Conservation (phyloP, 2,888 invertebrate species). For the Eupithecia subumbrata region DNA sequence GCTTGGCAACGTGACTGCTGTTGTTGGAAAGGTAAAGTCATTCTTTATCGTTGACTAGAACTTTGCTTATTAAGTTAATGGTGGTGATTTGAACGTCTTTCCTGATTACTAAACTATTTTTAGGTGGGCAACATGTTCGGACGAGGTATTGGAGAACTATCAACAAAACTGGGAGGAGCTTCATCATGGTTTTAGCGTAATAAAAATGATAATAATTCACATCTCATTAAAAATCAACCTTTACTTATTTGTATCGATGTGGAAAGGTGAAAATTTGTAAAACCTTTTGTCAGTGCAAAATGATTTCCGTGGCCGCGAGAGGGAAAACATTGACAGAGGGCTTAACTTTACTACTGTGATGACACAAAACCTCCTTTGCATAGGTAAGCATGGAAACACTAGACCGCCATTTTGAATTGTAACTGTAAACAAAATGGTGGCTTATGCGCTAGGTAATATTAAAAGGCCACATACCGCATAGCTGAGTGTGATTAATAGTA, state of each 20-base stretch:
- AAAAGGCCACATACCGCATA: constrained; percentile 72
- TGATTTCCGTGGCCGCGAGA: constrained; percentile 20
- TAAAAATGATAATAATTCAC: constrained; percentile 51
- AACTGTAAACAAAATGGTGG: constrained; percentile 62
- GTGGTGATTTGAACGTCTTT: neutral
- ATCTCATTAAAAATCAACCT: constrained; percentile 49
- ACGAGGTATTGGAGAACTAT: constrained; percentile 94
- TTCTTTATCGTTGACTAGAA: constrained; percentile 7
- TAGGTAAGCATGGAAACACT: constrained; percentile 47
- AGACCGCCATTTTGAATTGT: constrained; percentile 64
- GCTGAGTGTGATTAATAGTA: constrained; percentile 77
- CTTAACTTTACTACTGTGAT: constrained; percentile 74
- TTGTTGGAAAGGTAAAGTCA: constrained; percentile 88
- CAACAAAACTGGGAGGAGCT: constrained; percentile 94
- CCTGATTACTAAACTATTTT: constrained; percentile 40
- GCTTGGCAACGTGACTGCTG: constrained; percentile 91
- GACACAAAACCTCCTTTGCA: constrained; percentile 62
- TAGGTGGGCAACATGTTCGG: constrained; percentile 95
- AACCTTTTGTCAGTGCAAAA: constrained; percentile 61
- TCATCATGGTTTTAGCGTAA: constrained; percentile 91
- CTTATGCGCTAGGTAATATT: constrained; percentile 59
- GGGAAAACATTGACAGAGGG: constrained; percentile 57
- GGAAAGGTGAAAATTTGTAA: constrained; percentile 59
- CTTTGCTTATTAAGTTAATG: neutral
- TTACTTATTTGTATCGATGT: constrained; percentile 62